Conservation (phyloP, 2,797 vertebrate genomes). For the Sciurus vulgaris region DNA sequence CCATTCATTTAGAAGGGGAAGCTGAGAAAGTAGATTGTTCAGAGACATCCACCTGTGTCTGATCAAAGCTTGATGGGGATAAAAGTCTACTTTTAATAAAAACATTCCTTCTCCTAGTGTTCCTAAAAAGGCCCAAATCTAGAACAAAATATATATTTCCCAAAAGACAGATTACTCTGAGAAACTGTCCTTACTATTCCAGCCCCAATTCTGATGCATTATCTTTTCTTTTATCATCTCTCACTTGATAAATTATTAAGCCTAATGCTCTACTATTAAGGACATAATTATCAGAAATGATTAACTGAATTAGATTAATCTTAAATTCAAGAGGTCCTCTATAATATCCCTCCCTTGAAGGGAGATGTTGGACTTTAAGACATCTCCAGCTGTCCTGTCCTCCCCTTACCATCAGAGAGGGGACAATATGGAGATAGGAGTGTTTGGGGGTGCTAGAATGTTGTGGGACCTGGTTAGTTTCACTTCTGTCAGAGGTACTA, state of each 20-base stretch:
- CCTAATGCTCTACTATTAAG: conserved; percentile 83
- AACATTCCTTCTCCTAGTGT: background rate
- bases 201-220: background rate
- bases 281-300: conserved; percentile 84
- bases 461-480: background rate
- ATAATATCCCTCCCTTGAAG: background rate
- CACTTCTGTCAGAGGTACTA: background rate
- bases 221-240: conserved; percentile 60
- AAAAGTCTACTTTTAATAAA: conserved; percentile 17
- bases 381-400: background rate
- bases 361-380: background rate
- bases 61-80: background rate
- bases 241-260: conserved; percentile 87
- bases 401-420: background rate
- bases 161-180: conserved; percentile 11
- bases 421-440: background rate
- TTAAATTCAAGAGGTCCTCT: conserved; percentile 74
- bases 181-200: background rate
- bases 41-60: background rate
- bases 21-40: background rate
- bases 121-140: conserved; percentile 17
- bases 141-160: background rate
- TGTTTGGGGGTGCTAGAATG: background rate
- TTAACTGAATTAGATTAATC: conserved; percentile 83
- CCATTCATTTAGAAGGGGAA: background rate